These are phyloP conservation scores for Chrysoperla carnea DNA, from an alignment of 1,140 invertebrate species.

Conservation along the genomic window DNA sequence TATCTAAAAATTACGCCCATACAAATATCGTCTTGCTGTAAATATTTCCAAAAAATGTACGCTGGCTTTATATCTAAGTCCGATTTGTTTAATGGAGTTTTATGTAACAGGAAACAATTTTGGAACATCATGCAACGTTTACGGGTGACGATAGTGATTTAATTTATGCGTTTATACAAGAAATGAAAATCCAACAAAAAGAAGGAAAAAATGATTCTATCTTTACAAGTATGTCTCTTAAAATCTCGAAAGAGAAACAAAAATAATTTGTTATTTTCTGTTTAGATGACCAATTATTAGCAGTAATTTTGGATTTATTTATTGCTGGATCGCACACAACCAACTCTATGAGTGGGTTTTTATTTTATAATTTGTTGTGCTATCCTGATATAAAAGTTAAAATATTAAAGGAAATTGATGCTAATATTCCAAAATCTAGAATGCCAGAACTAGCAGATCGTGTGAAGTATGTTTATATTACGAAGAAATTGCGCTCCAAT, in stretches of 20 bases:
- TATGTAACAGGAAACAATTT: conserved; percentile 33
- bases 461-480: conserved; percentile 3
- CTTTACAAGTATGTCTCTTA: conserved; percentile 34
- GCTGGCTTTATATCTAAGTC: too few relatives aligned
- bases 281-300: conserved; percentile 46
- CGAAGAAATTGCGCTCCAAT: neutral
- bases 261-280: conserved; percentile 4
- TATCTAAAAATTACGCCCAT: too few relatives aligned
- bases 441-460: conserved; percentile 21
- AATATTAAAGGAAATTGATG: conserved; percentile 43
- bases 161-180: conserved; percentile 56
- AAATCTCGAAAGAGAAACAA: neutral
- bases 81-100: conserved; percentile 1
- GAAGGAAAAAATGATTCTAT: conserved; percentile 17
- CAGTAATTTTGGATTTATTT: conserved; percentile 52
- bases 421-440: conserved; percentile 23
- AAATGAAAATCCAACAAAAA: conserved; percentile 33
- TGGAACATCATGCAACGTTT: conserved; percentile 35
- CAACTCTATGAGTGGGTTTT: conserved; percentile 48
- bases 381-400: conserved; percentile 45
- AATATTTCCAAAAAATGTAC: too few relatives aligned
- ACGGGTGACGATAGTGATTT: conserved; percentile 38
- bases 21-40: too few relatives aligned
- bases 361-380: conserved; percentile 45
- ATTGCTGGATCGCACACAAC: conserved; percentile 57